phyloP scores from a whole-genome alignment of 2,888 invertebrate genomes.

The Drosophila melanosoma region DNA sequence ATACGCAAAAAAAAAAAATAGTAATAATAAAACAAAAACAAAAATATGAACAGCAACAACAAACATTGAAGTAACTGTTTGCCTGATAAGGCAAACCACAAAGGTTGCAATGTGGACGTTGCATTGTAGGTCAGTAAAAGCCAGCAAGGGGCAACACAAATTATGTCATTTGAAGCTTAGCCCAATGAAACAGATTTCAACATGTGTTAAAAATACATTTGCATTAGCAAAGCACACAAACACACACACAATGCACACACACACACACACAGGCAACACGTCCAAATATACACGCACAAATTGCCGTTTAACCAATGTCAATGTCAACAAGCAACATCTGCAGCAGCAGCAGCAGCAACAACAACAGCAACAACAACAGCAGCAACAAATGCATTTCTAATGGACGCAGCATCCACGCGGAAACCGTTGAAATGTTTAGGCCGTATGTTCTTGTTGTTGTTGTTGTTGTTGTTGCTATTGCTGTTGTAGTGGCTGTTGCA shows the following conservation, averaged over 20 bases:
- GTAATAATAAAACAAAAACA: conserved; percentile 8
- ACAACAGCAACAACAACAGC: conserved; percentile 31
- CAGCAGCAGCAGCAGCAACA: conserved; percentile 43
- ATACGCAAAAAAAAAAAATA: conserved; percentile 38
- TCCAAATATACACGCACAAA: conserved; percentile 71
- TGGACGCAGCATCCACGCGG: conserved; percentile 76
- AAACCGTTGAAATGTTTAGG: conserved; percentile 71
- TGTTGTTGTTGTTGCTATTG: conserved; percentile 9
- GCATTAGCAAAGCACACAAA: conserved; percentile 46
- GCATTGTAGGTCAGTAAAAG: conserved; percentile 66
- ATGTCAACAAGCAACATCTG: conserved; percentile 73
- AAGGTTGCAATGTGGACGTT: conserved; percentile 30
- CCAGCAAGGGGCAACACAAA: conserved; percentile 36
- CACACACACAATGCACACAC: conserved; percentile 7
- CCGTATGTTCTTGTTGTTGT: conserved; percentile 32
- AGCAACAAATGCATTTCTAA: conserved; percentile 73
- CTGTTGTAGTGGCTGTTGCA: conserved; percentile 33
- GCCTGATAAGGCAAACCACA: conserved; percentile 36
- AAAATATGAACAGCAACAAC: background rate
- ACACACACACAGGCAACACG: conserved; percentile 17
- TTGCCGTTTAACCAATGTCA: conserved; percentile 78
- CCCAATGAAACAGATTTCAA: conserved; percentile 71
- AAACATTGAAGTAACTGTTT: conserved; percentile 26
- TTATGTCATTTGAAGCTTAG: conserved; percentile 68
- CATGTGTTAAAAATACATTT: conserved; percentile 68